phyloP scores from a whole-genome alignment of 2,113 vertebrate genomes.

The Clupea harengus region DNA sequence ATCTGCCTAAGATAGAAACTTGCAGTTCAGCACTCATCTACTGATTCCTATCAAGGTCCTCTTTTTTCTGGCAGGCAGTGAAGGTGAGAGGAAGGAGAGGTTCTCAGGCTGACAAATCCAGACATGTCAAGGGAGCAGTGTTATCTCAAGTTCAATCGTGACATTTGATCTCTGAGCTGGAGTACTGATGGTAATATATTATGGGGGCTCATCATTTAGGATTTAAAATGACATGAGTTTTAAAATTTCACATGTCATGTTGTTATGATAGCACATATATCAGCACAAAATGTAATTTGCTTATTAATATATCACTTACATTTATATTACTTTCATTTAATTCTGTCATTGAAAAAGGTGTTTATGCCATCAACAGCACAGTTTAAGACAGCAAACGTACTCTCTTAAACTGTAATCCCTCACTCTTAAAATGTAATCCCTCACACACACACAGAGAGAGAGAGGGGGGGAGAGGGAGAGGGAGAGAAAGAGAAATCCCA shows the following conservation, averaged over 20 bases:
- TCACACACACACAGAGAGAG: not conserved
- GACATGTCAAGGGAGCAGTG: constrained; percentile 24
- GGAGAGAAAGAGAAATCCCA: too few species aligned
- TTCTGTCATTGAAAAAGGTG: too few species aligned
- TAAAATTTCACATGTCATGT: not conserved
- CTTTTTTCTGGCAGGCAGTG: not conserved
- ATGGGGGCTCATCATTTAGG: not conserved
- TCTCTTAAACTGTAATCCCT: too few species aligned
- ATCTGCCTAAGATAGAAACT: constrained; percentile 17
- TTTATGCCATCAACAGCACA: too few species aligned
- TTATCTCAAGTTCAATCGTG: constrained; percentile 24
- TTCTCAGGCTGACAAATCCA: constrained; percentile 27
- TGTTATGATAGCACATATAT: too few species aligned
- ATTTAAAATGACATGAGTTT: not conserved
- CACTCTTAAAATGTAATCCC: too few species aligned
- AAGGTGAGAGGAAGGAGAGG: not conserved
- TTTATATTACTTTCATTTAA: too few species aligned
- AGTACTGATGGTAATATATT: not conserved
- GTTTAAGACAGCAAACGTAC: too few species aligned
- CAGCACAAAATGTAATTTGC: too few species aligned
- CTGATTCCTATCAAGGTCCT: not conserved
- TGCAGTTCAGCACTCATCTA: not conserved
- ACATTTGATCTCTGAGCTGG: not conserved
- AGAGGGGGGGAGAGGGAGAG: not conserved
- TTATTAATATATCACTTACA: too few species aligned